Evolutionary conservation across 53 echinoderm and acorn worm species (phyloP).

Genomic region (Crossaster papposus): DNA sequence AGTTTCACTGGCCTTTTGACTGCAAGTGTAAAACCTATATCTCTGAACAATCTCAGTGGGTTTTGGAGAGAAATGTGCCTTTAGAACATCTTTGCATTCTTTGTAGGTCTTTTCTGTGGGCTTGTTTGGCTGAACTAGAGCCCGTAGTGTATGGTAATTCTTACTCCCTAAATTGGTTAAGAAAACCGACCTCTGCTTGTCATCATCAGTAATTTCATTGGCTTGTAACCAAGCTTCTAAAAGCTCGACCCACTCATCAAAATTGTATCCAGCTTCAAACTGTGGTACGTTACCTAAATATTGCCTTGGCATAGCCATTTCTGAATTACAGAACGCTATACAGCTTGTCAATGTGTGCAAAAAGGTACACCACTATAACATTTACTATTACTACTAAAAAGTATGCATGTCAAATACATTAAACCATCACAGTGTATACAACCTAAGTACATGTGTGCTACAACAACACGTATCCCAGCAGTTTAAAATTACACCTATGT

Average conservation of each 20-base stretch:
- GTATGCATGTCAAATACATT: not conserved
- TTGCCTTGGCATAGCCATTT: not conserved
- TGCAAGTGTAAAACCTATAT: not conserved
- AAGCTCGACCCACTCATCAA: conserved; percentile 63
- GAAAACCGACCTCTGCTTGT: conserved; percentile 46
- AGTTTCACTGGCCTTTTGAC: not conserved
- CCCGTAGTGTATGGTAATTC: conserved; percentile 36
- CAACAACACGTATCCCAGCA: too few relatives aligned
- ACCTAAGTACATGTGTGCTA: not conserved
- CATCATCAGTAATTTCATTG: conserved; percentile 45
- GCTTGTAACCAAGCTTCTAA: conserved; percentile 47
- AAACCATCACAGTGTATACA: not conserved
- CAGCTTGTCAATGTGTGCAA: not conserved
- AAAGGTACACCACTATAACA: not conserved
- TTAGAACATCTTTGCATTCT: conserved; percentile 37
- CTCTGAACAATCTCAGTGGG: not conserved
- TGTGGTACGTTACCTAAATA: conserved; percentile 44
- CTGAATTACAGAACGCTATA: not conserved
- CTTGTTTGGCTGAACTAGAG: conserved; percentile 60
- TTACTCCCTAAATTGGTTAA: conserved; percentile 53
- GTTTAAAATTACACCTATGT: too few relatives aligned
- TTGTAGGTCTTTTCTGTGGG: conserved; percentile 52
- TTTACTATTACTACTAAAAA: not conserved
- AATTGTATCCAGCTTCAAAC: conserved; percentile 41
- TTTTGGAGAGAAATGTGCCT: not conserved